Evolutionary conservation across 2,113 vertebrate species (phyloP).

Genomic region (Cathartes aura): DNA sequence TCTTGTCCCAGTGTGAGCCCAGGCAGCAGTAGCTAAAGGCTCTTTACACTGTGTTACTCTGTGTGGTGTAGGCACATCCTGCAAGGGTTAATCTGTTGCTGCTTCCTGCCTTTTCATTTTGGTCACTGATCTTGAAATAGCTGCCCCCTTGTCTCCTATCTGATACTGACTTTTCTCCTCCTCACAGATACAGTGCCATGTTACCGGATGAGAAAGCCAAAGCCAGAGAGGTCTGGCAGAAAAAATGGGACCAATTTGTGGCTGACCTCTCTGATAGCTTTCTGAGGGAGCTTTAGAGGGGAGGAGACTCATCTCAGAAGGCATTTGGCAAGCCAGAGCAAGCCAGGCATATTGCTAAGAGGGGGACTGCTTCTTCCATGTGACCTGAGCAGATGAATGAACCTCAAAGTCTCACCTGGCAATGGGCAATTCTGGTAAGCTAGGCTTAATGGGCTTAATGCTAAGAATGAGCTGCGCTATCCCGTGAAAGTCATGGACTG

Average conservation of each 20-base stretch:
- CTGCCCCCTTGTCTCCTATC: background rate
- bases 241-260: constrained; percentile 86
- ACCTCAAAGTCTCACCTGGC: background rate
- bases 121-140: background rate
- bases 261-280: constrained; percentile 53
- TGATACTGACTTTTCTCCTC: background rate
- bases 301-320: background rate
- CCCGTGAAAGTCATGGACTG: background rate
- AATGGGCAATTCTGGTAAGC: background rate
- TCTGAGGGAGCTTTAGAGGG: background rate
- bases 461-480: background rate
- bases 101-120: constrained; percentile 5
- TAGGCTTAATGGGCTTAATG: background rate
- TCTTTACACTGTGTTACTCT: background rate
- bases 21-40: background rate
- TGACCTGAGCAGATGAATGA: background rate
- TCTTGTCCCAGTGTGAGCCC: background rate
- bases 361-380: background rate
- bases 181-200: constrained; percentile 86
- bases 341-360: background rate
- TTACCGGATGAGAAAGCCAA: constrained; percentile 62
- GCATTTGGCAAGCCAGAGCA: background rate
- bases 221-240: constrained; percentile 77
- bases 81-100: constrained; percentile 19
- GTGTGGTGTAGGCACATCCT: background rate